Evolutionary conservation across 2,113 vertebrate species (phyloP).

Genomic region (Corynorhinus townsendii): DNA sequence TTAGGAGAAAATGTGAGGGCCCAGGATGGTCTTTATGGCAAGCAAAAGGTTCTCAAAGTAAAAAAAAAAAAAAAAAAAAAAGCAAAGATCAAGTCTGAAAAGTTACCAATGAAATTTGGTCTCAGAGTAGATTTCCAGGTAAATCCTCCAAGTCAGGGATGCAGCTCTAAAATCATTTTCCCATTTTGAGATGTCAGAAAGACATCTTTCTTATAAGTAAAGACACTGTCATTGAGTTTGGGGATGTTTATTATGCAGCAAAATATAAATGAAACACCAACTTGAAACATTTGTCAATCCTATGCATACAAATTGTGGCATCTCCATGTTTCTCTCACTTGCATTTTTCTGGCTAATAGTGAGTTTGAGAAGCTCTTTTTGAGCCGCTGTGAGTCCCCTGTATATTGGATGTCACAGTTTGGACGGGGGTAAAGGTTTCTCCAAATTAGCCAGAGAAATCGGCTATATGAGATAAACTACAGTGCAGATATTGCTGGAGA

Average conservation of each 20-base stretch:
- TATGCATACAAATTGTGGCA: neutral
- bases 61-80: neutral
- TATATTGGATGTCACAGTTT: neutral
- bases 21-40: neutral
- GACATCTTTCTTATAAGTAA: neutral
- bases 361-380: neutral
- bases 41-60: neutral
- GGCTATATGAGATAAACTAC: neutral
- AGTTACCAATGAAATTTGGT: neutral
- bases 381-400: neutral
- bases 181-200: neutral
- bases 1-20: neutral
- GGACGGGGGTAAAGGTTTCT: neutral
- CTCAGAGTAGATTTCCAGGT: neutral
- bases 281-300: neutral
- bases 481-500: neutral
- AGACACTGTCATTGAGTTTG: neutral
- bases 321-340: neutral
- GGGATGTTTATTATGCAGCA: neutral
- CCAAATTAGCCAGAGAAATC: neutral
- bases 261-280: neutral
- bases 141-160: neutral
- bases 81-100: neutral
- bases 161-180: neutral
- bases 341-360: neutral